Evolutionary conservation across 1,140 invertebrate genomes (phyloP).

Genomic region (Drosophila funebris): DNA sequence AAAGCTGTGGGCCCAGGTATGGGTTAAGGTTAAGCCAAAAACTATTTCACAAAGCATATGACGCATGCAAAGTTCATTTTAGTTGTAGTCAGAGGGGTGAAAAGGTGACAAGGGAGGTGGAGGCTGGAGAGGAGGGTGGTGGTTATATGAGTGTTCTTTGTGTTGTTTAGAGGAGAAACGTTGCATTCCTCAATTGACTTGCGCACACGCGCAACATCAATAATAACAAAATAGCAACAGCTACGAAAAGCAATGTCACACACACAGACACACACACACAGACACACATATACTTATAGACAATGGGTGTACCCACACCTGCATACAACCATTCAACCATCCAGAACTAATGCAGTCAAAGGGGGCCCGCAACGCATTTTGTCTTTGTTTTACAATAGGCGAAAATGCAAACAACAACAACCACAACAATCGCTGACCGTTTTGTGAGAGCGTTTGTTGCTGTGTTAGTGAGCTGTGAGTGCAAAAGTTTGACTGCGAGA

Average conservation of each 20-base stretch:
- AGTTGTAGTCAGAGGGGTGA: background rate
- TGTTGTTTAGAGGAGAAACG: slow-evolving; percentile 7
- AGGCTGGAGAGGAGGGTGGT: background rate
- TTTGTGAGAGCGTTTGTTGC: slow-evolving; percentile 11
- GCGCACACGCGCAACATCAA: slow-evolving; percentile 64
- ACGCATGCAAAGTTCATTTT: slow-evolving; percentile 42
- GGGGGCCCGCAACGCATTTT: slow-evolving; percentile 54
- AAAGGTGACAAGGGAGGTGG: too few relatives aligned
- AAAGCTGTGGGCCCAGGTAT: background rate
- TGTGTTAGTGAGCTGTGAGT: background rate
- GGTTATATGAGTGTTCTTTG: background rate
- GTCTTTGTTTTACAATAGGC: slow-evolving; percentile 68
- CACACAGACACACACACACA: slow-evolving; percentile 3
- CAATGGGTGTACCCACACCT: background rate
- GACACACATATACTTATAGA: too few relatives aligned
- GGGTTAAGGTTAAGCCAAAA: slow-evolving; percentile 22
- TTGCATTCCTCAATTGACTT: slow-evolving; percentile 73
- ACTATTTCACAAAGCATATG: slow-evolving; percentile 49
- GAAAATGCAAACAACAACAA: slow-evolving; percentile 10
- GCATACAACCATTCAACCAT: slow-evolving; percentile 1
- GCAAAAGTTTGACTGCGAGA: slow-evolving; percentile 5
- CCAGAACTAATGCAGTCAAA: slow-evolving; percentile 18
- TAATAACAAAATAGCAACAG: slow-evolving; percentile 49
- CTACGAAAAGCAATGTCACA: slow-evolving; percentile 58
- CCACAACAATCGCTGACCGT: slow-evolving; percentile 13